Evolutionary conservation across 2,888 invertebrate species (phyloP).

Genomic region (Ecdyonurus torrentis): DNA sequence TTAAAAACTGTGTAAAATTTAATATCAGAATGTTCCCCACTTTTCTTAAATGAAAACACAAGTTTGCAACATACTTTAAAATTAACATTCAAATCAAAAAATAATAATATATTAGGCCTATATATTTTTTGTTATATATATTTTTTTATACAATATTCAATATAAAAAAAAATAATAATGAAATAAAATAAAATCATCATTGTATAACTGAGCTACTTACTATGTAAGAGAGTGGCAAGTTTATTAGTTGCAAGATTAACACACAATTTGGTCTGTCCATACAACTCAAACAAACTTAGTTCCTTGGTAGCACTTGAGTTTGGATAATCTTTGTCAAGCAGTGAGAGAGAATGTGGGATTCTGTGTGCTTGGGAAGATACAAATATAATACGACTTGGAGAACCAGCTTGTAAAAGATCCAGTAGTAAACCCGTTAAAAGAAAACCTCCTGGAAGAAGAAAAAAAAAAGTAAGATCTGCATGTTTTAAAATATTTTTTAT

Average conservation of each 20-base stretch:
- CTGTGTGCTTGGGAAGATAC: slow-evolving; percentile 29
- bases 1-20: too few relatives aligned
- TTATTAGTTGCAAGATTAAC: slow-evolving; percentile 24
- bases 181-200: too few relatives aligned
- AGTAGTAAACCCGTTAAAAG: slow-evolving; percentile 30
- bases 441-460: slow-evolving; percentile 23
- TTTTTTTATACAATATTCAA: too few relatives aligned
- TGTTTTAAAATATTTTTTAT: too few relatives aligned
- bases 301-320: not conserved
- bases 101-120: too few relatives aligned
- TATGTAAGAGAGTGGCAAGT: slow-evolving; percentile 21
- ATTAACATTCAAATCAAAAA: too few relatives aligned
- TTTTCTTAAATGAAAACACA: too few relatives aligned
- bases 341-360: slow-evolving; percentile 12
- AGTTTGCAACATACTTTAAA: too few relatives aligned
- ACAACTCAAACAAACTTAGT: slow-evolving; percentile 19
- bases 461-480: not conserved
- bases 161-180: too few relatives aligned
- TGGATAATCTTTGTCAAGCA: slow-evolving; percentile 16
- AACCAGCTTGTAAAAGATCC: slow-evolving; percentile 24
- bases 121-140: too few relatives aligned
- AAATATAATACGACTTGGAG: slow-evolving; percentile 29
- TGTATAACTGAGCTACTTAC: too few relatives aligned
- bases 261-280: slow-evolving; percentile 26
- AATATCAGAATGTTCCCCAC: too few relatives aligned